Evolutionary conservation across 2,888 invertebrate species (phyloP).

Genomic region (Biston stratarius): DNA sequence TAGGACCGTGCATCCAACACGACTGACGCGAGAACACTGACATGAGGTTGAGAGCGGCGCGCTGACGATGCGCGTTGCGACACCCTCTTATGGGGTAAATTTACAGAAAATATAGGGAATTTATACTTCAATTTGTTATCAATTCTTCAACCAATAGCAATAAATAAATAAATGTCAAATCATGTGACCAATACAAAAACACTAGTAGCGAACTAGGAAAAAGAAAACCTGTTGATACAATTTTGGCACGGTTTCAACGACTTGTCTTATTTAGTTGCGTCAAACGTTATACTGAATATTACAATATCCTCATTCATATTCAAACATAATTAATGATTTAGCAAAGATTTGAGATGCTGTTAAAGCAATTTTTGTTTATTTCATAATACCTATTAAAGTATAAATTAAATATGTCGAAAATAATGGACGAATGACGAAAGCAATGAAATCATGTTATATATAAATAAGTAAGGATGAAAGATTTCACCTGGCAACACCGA

Average conservation of each 20-base stretch:
- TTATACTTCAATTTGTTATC: slow-evolving; percentile 6
- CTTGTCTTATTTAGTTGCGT: slow-evolving; percentile 27
- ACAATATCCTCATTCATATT: not conserved
- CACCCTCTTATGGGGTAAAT: slow-evolving; percentile 58
- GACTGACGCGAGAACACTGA: slow-evolving; percentile 63
- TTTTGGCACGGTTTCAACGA: slow-evolving; percentile 44
- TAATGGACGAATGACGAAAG: not conserved
- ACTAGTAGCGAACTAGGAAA: slow-evolving; percentile 1
- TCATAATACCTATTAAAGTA: too few relatives aligned
- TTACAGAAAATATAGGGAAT: slow-evolving; percentile 62
- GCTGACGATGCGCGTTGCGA: slow-evolving; percentile 57
- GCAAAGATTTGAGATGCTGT: not conserved
- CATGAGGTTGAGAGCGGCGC: slow-evolving; percentile 45
- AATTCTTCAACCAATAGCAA: not conserved
- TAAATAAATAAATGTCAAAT: not conserved
- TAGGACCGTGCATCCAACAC: slow-evolving; percentile 52
- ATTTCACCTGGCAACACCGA: slow-evolving; percentile 48
- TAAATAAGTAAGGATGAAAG: slow-evolving; percentile 6
- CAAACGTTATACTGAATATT: slow-evolving; percentile 23
- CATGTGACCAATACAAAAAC: not conserved
- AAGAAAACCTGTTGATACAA: slow-evolving; percentile 42
- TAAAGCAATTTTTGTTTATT: not conserved
- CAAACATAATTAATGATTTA: not conserved
- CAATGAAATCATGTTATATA: not conserved
- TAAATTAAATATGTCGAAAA: not conserved